Evolutionary conservation across 2,797 vertebrate genomes (phyloP), one percentile per base, ranked within the genome.

Genomic region (Gymnoscopelus braueri): DNA sequence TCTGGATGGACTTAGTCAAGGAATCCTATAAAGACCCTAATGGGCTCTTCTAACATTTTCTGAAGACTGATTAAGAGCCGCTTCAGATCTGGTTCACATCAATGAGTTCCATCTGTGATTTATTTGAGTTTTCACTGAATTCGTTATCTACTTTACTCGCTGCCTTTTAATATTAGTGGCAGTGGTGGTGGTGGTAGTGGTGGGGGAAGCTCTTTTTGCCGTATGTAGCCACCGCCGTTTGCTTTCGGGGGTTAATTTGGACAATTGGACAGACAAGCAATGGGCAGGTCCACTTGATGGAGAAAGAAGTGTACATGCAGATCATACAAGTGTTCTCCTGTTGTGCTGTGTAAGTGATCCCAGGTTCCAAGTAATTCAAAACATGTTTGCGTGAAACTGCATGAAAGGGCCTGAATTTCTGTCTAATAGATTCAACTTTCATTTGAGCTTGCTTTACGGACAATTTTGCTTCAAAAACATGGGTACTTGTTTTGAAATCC

Each of bases 21-120:
- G 90, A 92, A 90, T 91, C 87, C 91, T 90, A 91, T 85, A 92
- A 93, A 91, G 75, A 79, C 81, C 87, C 77, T 93, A 93, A 91
- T 91, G 76, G 89, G 80, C 83, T 84, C 80, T 80, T 74, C 69
- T 81, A 71, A 69, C 86, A 90, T 91, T 93, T 90, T 81, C 85
- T 88, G 85, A 86, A 87, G 85, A 84, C 87, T 92, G 89, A 92
- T 89, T 91, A 92, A 89, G 78, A 84, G 88, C 78, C 15, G 68
- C 85, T 91, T 91, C 61, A 89, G 83, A 87, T 89, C 79, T 91
- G 80, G 75, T 84, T 89, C 78, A 86, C 80, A 80, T 89, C 82
- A 94, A 71, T 88, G 84, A 88, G 80, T 70, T 81, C 86, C 89
- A 92, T 87, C 85, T 94, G 89, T 81, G 71, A 90, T 89, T 86